phyloP scores from a whole-genome alignment of 2,888 invertebrate genomes.

The Dascillus cervinus region DNA sequence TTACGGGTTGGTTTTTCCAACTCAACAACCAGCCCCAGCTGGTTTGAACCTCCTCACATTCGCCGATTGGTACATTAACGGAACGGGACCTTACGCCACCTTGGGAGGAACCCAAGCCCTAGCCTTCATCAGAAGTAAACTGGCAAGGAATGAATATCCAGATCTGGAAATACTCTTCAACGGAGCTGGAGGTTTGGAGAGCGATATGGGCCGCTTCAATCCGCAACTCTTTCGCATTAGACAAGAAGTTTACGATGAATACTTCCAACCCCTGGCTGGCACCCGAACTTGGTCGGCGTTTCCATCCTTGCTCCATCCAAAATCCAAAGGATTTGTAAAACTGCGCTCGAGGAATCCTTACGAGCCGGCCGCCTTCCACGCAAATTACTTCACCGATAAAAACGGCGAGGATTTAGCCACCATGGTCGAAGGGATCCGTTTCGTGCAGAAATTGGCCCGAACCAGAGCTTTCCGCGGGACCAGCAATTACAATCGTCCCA shows the following conservation, averaged over 20 bases:
- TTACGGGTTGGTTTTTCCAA: conserved; percentile 45
- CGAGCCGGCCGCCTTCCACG: conserved; percentile 66
- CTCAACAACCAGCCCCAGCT: conserved; percentile 17
- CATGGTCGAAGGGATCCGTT: conserved; percentile 54
- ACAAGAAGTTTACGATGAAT: conserved; percentile 46
- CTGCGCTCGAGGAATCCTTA: conserved; percentile 66
- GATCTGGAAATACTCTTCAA: conserved; percentile 58
- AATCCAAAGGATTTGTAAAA: conserved; percentile 61
- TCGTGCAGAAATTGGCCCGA: conserved; percentile 24
- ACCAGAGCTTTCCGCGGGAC: conserved; percentile 50
- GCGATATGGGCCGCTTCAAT: too few relatives aligned
- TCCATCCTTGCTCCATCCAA: conserved; percentile 65
- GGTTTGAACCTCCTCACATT: conserved; percentile 30
- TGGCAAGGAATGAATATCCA: conserved; percentile 49
- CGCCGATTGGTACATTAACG: conserved; percentile 40
- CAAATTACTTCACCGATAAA: conserved; percentile 67
- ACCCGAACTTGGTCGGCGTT: conserved; percentile 49
- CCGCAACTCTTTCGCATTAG: too few relatives aligned
- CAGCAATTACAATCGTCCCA: conserved; percentile 45
- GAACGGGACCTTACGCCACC: conserved; percentile 47
- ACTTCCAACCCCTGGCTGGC: conserved; percentile 47
- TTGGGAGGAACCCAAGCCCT: conserved; percentile 57
- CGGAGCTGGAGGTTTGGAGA: conserved; percentile 48
- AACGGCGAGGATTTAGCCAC: conserved; percentile 54
- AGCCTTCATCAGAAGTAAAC: conserved; percentile 54